phyloP scores from a whole-genome alignment of 2,113 vertebrate genomes.

The Xiphophorus maculatus region DNA sequence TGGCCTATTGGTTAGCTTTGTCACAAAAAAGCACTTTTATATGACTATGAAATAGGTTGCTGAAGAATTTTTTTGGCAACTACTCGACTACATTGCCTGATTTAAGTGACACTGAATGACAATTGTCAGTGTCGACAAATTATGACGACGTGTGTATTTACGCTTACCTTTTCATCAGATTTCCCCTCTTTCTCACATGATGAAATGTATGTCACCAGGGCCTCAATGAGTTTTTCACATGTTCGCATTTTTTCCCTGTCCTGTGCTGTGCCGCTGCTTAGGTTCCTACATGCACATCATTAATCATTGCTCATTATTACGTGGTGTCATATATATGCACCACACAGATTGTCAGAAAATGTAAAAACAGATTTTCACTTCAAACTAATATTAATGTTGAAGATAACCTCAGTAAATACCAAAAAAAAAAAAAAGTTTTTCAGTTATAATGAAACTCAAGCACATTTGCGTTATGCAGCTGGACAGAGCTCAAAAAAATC shows the following conservation, averaged over 20 bases:
- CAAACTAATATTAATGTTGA: neutral
- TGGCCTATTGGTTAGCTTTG: neutral
- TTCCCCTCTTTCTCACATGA: slow-evolving; percentile 83
- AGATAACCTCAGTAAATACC: neutral
- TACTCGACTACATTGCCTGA: neutral
- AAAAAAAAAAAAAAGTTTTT: too few relatives aligned
- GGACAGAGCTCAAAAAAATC: too few relatives aligned
- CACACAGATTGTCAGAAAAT: neutral
- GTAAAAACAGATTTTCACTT: neutral
- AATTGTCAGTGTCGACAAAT: neutral
- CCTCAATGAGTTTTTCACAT: slow-evolving; percentile 84
- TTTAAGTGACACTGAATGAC: neutral
- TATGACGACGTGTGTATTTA: neutral
- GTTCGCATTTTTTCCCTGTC: slow-evolving; percentile 87
- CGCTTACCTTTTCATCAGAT: slow-evolving; percentile 87
- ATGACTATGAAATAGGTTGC: neutral
- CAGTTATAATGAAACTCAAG: neutral
- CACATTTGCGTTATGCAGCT: too few relatives aligned
- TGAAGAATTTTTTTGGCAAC: neutral
- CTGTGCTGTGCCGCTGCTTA: slow-evolving; percentile 81
- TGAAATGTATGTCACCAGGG: slow-evolving; percentile 86
- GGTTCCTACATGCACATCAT: slow-evolving; percentile 80
- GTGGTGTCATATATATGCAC: neutral
- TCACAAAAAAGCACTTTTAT: neutral
- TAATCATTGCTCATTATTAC: neutral